phyloP scores from a whole-genome alignment of 2,113 vertebrate species.

The Desmodus rotundus region DNA sequence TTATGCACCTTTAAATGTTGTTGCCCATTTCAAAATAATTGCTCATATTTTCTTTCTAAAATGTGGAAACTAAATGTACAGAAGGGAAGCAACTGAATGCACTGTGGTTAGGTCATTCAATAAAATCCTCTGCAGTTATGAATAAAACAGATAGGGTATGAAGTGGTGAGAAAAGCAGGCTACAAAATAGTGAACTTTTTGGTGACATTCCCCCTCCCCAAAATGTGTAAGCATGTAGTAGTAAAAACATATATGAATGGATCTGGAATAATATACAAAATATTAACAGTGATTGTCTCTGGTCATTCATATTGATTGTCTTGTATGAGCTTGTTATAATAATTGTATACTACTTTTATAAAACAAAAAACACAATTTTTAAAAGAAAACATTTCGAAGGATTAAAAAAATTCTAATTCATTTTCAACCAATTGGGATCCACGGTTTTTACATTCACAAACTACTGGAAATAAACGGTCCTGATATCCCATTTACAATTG shows the following conservation, averaged over 20 bases:
- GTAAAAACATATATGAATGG: neutral
- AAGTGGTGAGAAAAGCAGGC: neutral
- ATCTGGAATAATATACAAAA: neutral
- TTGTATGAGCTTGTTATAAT: neutral
- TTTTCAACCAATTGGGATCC: neutral
- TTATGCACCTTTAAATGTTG: neutral
- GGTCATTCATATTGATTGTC: neutral
- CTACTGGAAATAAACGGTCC: neutral
- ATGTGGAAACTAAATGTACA: neutral
- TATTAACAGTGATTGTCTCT: neutral
- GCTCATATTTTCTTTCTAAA: slow-evolving; percentile 21
- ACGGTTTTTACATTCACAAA: neutral
- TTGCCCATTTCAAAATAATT: slow-evolving; percentile 26
- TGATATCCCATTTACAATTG: neutral
- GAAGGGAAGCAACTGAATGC: neutral
- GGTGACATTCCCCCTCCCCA: neutral
- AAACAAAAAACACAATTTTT: neutral
- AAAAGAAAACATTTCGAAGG: neutral
- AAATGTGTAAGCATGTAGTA: neutral
- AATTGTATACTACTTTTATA: neutral
- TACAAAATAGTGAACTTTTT: neutral
- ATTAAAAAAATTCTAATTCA: neutral
- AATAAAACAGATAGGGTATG: neutral
- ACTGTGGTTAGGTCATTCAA: neutral
- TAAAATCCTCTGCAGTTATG: neutral